Conservation (phyloP, 2,888 invertebrate genomes). For the Caenorhabditis afra region DNA sequence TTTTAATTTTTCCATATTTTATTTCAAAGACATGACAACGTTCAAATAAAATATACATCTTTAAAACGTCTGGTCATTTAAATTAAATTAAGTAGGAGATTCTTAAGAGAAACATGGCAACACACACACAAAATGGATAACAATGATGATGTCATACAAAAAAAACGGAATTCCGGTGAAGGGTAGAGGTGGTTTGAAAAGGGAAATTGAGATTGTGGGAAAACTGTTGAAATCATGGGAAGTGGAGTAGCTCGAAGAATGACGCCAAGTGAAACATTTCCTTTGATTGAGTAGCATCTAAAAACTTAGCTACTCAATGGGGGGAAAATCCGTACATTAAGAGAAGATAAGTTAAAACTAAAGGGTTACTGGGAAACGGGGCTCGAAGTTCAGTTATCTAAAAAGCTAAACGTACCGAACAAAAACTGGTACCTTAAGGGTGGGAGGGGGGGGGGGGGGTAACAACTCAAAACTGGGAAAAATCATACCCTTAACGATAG, state of each 20-base stretch:
- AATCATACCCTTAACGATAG: slow-evolving; percentile 39
- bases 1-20: slow-evolving; percentile 18
- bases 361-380: background rate
- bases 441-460: background rate
- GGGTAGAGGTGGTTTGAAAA: slow-evolving; percentile 11
- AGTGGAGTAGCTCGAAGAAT: slow-evolving; percentile 20
- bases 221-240: slow-evolving; percentile 20
- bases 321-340: slow-evolving; percentile 12
- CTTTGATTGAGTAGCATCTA: background rate
- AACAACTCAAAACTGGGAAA: slow-evolving; percentile 20
- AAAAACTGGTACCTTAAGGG: slow-evolving; percentile 1
- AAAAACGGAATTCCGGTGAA: too few relatives aligned
- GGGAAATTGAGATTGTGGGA: slow-evolving; percentile 17
- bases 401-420: slow-evolving; percentile 4
- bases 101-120: slow-evolving; percentile 31
- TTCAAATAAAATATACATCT: background rate
- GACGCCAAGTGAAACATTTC: slow-evolving; percentile 34
- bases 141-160: slow-evolving; percentile 2
- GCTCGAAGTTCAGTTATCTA: background rate
- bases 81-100: slow-evolving; percentile 40
- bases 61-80: slow-evolving; percentile 8
- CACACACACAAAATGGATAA: slow-evolving; percentile 42
- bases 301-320: slow-evolving; percentile 13
- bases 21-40: background rate
- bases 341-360: background rate